phyloP scores from a whole-genome alignment of 2,797 vertebrate genomes.

The Sebastes flavidus region DNA sequence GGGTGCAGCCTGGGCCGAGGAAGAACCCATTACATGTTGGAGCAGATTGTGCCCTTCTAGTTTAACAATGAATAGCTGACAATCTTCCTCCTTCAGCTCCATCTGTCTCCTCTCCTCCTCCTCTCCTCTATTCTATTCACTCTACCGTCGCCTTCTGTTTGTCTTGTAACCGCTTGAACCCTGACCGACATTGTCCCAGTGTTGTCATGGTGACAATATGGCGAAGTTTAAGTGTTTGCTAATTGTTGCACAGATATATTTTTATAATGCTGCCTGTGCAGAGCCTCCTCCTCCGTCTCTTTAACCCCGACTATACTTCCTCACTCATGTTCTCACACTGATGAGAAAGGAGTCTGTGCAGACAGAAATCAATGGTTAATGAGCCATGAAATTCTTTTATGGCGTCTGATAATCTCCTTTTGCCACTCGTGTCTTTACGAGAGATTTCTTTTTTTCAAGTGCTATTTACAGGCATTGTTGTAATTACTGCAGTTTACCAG shows the following conservation, averaged over 20 bases:
- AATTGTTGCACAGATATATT: slow-evolving; percentile 38
- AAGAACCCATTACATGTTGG: neutral
- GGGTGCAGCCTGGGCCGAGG: neutral
- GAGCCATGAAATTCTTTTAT: slow-evolving; percentile 45
- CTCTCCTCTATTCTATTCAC: slow-evolving; percentile 9
- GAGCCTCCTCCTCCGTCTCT: neutral
- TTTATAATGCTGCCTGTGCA: neutral
- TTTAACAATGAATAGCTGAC: neutral
- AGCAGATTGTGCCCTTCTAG: neutral
- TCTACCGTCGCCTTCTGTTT: slow-evolving; percentile 24
- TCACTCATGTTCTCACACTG: neutral
- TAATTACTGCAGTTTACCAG: slow-evolving; percentile 3
- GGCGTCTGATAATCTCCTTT: slow-evolving; percentile 23
- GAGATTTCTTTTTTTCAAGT: neutral
- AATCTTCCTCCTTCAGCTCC: neutral
- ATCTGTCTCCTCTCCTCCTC: slow-evolving; percentile 10
- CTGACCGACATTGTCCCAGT: slow-evolving; percentile 43
- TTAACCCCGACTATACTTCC: slow-evolving; percentile 1
- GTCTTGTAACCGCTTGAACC: slow-evolving; percentile 35
- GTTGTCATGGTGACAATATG: slow-evolving; percentile 60
- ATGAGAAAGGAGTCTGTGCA: neutral
- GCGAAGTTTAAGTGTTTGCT: slow-evolving; percentile 21
- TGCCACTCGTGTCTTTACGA: neutral
- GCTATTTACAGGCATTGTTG: neutral
- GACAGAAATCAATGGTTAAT: slow-evolving; percentile 46